phyloP scores from a whole-genome alignment of 2,797 vertebrate species.

The Pseudomugil gertrudae region DNA sequence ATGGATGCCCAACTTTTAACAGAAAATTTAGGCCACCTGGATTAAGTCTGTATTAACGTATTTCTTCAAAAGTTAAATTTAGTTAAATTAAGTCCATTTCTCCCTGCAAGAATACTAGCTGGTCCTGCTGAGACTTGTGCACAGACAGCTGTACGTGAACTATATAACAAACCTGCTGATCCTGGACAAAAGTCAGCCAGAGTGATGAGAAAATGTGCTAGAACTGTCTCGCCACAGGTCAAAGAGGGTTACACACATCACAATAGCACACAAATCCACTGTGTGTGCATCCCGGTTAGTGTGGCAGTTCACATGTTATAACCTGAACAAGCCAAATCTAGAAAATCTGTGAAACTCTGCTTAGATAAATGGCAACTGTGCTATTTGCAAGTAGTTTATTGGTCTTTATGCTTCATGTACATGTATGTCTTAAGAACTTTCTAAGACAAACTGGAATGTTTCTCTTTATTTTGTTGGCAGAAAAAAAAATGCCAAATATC shows the following conservation, averaged over 20 bases:
- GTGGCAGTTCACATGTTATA: constrained; percentile 39
- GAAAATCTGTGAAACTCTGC: constrained; percentile 17
- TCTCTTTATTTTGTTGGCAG: constrained; percentile 12
- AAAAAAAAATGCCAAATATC: not conserved
- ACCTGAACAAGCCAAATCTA: constrained; percentile 43
- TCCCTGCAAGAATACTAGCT: not conserved
- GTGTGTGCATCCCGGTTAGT: constrained; percentile 17
- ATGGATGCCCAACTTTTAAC: too few species aligned
- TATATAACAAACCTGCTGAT: constrained; percentile 22
- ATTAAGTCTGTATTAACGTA: not conserved
- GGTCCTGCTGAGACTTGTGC: constrained; percentile 27
- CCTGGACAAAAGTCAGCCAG: constrained; percentile 49
- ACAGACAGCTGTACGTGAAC: constrained; percentile 1
- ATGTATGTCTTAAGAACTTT: not conserved
- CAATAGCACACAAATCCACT: constrained; percentile 32
- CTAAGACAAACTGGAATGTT: constrained; percentile 12
- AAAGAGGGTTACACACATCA: constrained; percentile 40
- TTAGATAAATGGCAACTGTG: constrained; percentile 19
- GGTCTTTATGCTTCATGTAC: constrained; percentile 25
- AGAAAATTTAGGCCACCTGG: not conserved
- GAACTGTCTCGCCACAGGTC: constrained; percentile 54
- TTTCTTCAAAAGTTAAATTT: too few species aligned
- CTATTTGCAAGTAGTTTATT: not conserved
- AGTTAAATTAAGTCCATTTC: not conserved
- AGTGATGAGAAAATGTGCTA: constrained; percentile 38